Conservation (phyloP, 2,113 vertebrate species). For the Ivindomyrus marchei region DNA sequence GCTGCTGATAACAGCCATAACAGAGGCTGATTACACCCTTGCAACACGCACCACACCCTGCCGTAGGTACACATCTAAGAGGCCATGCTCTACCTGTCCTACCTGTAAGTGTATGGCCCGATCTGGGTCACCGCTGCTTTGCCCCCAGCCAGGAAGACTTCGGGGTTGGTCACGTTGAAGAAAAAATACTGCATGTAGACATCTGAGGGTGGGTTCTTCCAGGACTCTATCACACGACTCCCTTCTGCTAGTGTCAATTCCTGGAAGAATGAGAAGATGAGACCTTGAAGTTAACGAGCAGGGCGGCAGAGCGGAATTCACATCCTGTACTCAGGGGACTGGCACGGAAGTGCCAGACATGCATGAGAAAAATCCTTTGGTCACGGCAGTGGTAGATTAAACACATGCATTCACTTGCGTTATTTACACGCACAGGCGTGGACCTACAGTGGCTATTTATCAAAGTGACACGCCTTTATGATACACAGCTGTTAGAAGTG, state of each 20-base stretch:
- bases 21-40: background rate
- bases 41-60: background rate
- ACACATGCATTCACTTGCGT: background rate
- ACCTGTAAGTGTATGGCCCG: slow-evolving; percentile 93
- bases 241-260: slow-evolving; percentile 78
- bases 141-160: slow-evolving; percentile 68
- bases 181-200: slow-evolving; percentile 90
- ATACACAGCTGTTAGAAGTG: background rate
- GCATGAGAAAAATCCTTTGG: background rate
- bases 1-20: background rate
- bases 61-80: background rate
- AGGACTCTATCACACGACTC: slow-evolving; percentile 74
- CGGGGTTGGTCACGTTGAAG: slow-evolving; percentile 81
- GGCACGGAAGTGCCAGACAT: background rate
- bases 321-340: background rate
- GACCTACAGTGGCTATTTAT: background rate
- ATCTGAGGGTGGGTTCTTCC: slow-evolving; percentile 80
- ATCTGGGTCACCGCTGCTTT: slow-evolving; percentile 68
- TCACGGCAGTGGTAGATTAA: background rate
- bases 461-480: background rate
- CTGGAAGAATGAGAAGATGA: slow-evolving; percentile 46
- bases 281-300: slow-evolving; percentile 13
- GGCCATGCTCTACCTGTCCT: background rate
- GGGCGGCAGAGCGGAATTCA: background rate
- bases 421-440: background rate